phyloP scores from a whole-genome alignment of 2,113 vertebrate species.

The Petrocephalus microphthalmus region DNA sequence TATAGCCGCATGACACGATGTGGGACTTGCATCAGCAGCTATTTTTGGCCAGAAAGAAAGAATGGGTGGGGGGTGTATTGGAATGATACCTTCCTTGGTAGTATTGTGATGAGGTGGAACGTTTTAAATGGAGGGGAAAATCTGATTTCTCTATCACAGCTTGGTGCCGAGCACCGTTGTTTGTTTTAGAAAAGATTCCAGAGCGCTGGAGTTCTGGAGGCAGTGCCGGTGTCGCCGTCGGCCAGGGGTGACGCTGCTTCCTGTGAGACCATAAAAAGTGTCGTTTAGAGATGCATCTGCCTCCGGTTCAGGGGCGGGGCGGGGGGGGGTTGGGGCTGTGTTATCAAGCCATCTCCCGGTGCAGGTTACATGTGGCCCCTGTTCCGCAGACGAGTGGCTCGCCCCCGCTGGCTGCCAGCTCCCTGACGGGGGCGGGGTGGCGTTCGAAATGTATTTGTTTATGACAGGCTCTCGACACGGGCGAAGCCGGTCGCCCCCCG shows the following conservation, averaged over 20 bases:
- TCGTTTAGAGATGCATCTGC: slow-evolving; percentile 51
- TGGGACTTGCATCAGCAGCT: slow-evolving; percentile 1
- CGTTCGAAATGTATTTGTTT: slow-evolving; percentile 51
- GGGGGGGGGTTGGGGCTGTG: too few species aligned
- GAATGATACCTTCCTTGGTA: slow-evolving; percentile 27
- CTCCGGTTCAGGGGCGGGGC: background rate
- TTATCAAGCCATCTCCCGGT: slow-evolving; percentile 13
- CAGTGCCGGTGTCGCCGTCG: slow-evolving; percentile 32
- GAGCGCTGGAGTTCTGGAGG: slow-evolving; percentile 31
- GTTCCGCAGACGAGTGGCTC: background rate
- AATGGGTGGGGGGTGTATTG: slow-evolving; percentile 1
- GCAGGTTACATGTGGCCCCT: slow-evolving; percentile 23
- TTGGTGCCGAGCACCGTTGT: slow-evolving; percentile 27
- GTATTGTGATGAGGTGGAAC: slow-evolving; percentile 34
- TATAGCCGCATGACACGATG: slow-evolving; percentile 13
- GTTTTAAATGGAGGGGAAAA: slow-evolving; percentile 29
- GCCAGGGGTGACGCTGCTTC: slow-evolving; percentile 39
- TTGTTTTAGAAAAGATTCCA: slow-evolving; percentile 30
- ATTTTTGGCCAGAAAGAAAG: slow-evolving; percentile 20
- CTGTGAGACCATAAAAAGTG: slow-evolving; percentile 54
- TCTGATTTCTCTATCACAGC: slow-evolving; percentile 35
- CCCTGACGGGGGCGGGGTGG: slow-evolving; percentile 26
- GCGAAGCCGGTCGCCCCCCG: slow-evolving; percentile 44
- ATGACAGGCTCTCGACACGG: slow-evolving; percentile 50
- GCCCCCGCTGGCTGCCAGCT: slow-evolving; percentile 36